Evolutionary conservation across 23 tunicate genomes (phyloP).

Genomic region (Botrylloides violaceus): DNA sequence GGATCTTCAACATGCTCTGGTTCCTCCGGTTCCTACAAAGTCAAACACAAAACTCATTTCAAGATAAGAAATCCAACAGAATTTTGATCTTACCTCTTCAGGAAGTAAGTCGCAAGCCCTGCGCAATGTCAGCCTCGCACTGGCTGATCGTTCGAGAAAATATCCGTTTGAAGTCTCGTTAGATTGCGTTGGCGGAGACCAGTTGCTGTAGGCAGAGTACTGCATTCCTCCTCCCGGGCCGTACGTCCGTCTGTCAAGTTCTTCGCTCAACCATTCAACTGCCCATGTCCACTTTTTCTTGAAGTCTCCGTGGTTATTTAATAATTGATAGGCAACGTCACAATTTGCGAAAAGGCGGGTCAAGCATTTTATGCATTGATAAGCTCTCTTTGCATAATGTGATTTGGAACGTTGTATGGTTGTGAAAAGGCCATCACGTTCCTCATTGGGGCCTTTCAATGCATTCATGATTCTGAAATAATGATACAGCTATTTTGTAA

Average conservation of each 20-base stretch:
- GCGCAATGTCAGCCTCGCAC: conserved; percentile 21
- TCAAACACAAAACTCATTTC: too few species aligned
- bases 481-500: too few species aligned
- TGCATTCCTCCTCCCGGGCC: conserved; percentile 25
- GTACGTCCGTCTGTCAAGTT: conserved; percentile 21
- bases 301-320: conserved; percentile 13
- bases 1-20: conserved; percentile 5
- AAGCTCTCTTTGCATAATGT: conserved; percentile 13
- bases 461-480: conserved; percentile 23
- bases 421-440: conserved; percentile 16
- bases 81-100: conserved; percentile 24
- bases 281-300: conserved; percentile 32
- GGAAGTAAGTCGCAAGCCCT: conserved; percentile 19
- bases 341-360: conserved; percentile 17
- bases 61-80: too few species aligned
- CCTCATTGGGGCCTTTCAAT: conserved; percentile 16
- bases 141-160: conserved; percentile 22
- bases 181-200: conserved; percentile 28
- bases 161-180: conserved; percentile 25
- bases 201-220: conserved; percentile 17
- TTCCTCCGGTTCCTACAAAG: conserved; percentile 32
- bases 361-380: conserved; percentile 21
- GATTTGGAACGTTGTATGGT: conserved; percentile 24
- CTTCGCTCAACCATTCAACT: conserved; percentile 22
- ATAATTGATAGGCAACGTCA: conserved; percentile 17